phyloP scores from a whole-genome alignment of 2,888 invertebrate species.

The Teleiodes luculella region DNA sequence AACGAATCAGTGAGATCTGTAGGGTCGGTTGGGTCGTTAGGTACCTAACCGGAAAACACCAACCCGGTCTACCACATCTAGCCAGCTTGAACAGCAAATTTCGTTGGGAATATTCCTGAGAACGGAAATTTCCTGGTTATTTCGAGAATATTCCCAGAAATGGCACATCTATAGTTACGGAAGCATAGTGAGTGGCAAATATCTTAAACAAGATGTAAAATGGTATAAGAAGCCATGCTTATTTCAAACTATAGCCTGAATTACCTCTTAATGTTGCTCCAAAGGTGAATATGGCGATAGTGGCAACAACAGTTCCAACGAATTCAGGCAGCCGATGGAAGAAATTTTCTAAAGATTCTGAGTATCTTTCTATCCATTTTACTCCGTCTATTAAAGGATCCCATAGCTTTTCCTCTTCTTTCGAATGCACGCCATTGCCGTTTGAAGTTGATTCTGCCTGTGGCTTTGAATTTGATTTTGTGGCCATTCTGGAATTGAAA shows the following conservation, averaged over 20 bases:
- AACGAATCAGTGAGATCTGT: too few species aligned
- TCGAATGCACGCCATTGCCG: slow-evolving; percentile 11
- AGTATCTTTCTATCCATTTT: slow-evolving; percentile 80
- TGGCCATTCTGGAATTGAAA: background rate
- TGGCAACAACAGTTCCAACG: slow-evolving; percentile 75
- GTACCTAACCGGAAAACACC: too few species aligned
- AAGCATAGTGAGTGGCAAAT: background rate
- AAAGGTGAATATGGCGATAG: slow-evolving; percentile 79
- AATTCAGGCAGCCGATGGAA: slow-evolving; percentile 77
- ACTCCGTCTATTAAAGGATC: slow-evolving; percentile 78
- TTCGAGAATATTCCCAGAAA: too few species aligned
- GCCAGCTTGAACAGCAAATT: too few species aligned
- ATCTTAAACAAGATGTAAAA: too few species aligned
- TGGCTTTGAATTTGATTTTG: slow-evolving; percentile 11
- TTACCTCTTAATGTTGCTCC: slow-evolving; percentile 82
- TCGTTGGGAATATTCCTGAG: too few species aligned
- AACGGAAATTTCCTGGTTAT: too few species aligned
- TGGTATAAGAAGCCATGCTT: too few species aligned
- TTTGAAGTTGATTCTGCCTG: slow-evolving; percentile 15
- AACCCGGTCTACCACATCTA: too few species aligned
- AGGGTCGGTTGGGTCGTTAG: too few species aligned
- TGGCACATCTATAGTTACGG: too few species aligned
- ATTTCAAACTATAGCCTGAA: too few species aligned
- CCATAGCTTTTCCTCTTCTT: slow-evolving; percentile 47
- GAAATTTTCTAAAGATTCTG: slow-evolving; percentile 70